These are phyloP conservation scores for Toxonevra muliebris DNA, from an alignment of 2,888 invertebrate genomes.

Conservation along the genomic window DNA sequence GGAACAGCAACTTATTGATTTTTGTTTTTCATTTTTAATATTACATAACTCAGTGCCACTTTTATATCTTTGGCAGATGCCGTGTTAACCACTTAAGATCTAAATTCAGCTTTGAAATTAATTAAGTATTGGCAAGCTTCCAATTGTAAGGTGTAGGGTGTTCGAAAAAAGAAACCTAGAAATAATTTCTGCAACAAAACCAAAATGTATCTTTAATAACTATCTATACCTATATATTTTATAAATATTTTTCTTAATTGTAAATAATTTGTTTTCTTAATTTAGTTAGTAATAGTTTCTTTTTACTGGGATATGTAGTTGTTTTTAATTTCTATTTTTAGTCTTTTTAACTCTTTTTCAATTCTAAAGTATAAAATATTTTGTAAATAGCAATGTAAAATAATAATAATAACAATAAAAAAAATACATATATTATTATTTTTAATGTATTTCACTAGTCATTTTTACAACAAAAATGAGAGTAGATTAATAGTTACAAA, in stretches of 20 bases:
- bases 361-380: background rate
- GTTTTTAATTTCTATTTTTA: conserved; percentile 22
- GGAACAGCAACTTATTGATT: too few relatives aligned
- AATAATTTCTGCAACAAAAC: conserved; percentile 30
- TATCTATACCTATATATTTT: conserved; percentile 3
- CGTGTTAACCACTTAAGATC: too few relatives aligned
- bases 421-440: conserved; percentile 30
- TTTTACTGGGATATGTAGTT: conserved; percentile 25
- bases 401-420: conserved; percentile 11
- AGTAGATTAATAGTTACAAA: conserved; percentile 40
- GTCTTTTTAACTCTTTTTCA: conserved; percentile 11
- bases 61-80: too few relatives aligned
- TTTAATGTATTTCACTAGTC: conserved; percentile 54
- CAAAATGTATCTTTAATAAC: conserved; percentile 33
- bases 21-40: too few relatives aligned
- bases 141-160: too few relatives aligned
- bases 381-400: conserved; percentile 9
- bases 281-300: background rate
- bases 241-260: conserved; percentile 19
- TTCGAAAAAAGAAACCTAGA: background rate
- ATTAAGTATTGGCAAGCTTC: too few relatives aligned
- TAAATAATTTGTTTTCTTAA: background rate
- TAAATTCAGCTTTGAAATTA: too few relatives aligned
- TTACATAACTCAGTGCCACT: too few relatives aligned
- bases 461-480: conserved; percentile 59